These are phyloP conservation scores for Trichogramma pretiosum DNA, from an alignment of 1,140 invertebrate species.

Conservation along the genomic window DNA sequence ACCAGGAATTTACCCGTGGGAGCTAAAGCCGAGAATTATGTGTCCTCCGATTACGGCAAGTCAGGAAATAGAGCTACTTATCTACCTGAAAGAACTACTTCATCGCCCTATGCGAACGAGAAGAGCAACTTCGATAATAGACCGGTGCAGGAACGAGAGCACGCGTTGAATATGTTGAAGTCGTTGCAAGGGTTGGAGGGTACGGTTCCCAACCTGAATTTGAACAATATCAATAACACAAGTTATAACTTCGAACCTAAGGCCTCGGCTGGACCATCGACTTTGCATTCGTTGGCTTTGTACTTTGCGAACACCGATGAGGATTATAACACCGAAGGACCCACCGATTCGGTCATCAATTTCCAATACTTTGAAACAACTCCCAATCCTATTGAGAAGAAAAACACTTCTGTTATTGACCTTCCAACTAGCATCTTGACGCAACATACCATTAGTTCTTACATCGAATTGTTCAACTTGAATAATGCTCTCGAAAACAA, in stretches of 20 bases:
- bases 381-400: conserved; percentile 9
- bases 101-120: conserved; percentile 12
- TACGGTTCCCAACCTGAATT: conserved; percentile 24
- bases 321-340: conserved; percentile 8
- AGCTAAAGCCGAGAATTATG: conserved; percentile 21
- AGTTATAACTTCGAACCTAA: conserved; percentile 54
- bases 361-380: conserved; percentile 8
- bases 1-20: conserved; percentile 23
- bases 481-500: conserved; percentile 38
- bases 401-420: conserved; percentile 24
- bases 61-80: conserved; percentile 28
- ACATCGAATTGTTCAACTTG: conserved; percentile 40
- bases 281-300: conserved; percentile 64
- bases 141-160: conserved; percentile 33
- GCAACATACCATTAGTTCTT: conserved; percentile 37
- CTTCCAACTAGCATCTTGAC: conserved; percentile 35
- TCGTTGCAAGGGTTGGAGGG: conserved; percentile 37
- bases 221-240: conserved; percentile 22
- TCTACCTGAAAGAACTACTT: conserved; percentile 30
- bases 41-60: conserved; percentile 22
- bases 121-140: conserved; percentile 25
- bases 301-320: conserved; percentile 65
- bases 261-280: conserved; percentile 62
- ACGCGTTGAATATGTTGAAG: conserved; percentile 38
- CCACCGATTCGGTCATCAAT: conserved; percentile 4